Evolutionary conservation across 1,140 invertebrate species (phyloP).

Genomic region (Dinothrombium tinctorium): DNA sequence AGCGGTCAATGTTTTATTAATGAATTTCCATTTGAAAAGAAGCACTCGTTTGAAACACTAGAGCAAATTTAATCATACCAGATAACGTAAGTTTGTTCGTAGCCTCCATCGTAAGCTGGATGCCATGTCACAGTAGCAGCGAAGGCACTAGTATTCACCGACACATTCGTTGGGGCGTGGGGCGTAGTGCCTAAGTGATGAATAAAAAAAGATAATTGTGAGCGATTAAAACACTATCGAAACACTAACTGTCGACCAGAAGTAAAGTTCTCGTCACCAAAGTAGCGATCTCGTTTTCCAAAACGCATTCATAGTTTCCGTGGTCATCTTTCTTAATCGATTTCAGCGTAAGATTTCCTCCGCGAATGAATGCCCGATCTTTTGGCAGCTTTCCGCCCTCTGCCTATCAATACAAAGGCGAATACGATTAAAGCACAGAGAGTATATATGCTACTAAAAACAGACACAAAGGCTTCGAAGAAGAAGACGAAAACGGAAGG

Average conservation of each 20-base stretch:
- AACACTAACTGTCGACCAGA: conserved; percentile 47
- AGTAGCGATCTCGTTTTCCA: conserved; percentile 77
- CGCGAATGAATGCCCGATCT: conserved; percentile 43
- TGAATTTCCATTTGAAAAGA: background rate
- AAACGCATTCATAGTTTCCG: conserved; percentile 80
- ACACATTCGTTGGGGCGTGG: conserved; percentile 81
- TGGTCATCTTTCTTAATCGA: conserved; percentile 65
- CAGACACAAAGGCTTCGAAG: background rate
- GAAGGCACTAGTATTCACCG: conserved; percentile 56
- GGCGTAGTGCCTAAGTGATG: conserved; percentile 53
- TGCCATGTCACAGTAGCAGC: conserved; percentile 70
- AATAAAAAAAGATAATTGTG: background rate
- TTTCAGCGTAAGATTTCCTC: conserved; percentile 75
- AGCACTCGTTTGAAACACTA: background rate
- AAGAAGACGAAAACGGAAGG: background rate
- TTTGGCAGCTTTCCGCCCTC: conserved; percentile 55
- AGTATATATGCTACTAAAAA: background rate
- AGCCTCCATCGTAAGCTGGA: conserved; percentile 81
- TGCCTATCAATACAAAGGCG: conserved; percentile 27
- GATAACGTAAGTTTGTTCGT: conserved; percentile 51
- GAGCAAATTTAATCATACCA: conserved; percentile 1
- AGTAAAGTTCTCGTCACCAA: conserved; percentile 67
- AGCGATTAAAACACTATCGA: too few species aligned
- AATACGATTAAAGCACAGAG: background rate
- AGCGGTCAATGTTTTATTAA: background rate